phyloP scores from a whole-genome alignment of 2,797 vertebrate genomes.

The Todus mexicanus region DNA sequence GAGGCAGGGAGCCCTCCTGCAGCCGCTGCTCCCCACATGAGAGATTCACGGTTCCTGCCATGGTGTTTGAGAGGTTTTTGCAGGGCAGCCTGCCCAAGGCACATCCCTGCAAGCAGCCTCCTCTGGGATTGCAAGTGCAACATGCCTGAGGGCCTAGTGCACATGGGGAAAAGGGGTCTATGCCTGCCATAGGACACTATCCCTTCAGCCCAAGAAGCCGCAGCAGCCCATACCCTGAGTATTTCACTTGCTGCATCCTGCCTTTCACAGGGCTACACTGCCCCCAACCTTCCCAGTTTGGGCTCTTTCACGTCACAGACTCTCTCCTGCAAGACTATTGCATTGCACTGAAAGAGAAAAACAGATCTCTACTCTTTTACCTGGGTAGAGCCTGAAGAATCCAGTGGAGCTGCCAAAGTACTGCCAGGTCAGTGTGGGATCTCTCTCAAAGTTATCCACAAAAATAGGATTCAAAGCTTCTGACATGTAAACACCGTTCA shows the following conservation, averaged over 20 bases:
- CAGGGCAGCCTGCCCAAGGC: background rate
- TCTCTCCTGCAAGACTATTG: background rate
- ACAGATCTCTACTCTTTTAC: conserved; percentile 49
- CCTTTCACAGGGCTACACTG: fast-evolving
- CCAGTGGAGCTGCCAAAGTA: conserved; percentile 94
- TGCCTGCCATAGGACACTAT: background rate
- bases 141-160: no score
- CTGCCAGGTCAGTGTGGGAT: conserved; percentile 95
- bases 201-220: background rate
- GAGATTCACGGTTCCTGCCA: background rate
- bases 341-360: fast-evolving
- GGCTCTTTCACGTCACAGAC: background rate
- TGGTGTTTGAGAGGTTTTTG: background rate
- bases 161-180: background rate
- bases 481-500: conserved; percentile 95
- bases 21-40: background rate
- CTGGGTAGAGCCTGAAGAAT: conserved; percentile 96
- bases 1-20: background rate
- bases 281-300: background rate
- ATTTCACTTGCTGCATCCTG: background rate
- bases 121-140: background rate
- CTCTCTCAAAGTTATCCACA: conserved; percentile 90
- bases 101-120: background rate
- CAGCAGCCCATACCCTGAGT: background rate
- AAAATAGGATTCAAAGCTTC: conserved; percentile 92